These are phyloP conservation scores for Hybognathus amarus DNA, from an alignment of 2,797 vertebrate genomes.

Conservation along the genomic window DNA sequence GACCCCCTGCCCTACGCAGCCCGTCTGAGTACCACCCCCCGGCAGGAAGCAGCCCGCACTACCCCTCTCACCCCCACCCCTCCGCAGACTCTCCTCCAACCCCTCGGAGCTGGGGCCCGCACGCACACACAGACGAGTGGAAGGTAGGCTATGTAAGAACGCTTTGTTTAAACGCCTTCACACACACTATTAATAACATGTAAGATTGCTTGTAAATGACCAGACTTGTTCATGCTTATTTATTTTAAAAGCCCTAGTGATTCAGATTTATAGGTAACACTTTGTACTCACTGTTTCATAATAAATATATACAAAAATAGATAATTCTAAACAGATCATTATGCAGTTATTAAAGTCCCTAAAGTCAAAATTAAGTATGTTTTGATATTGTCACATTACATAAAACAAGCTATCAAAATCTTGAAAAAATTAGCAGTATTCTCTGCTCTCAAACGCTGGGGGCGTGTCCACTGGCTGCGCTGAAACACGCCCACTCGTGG, in stretches of 20 bases:
- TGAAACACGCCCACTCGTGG: too few species aligned
- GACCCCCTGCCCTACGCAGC: slow-evolving; percentile 68
- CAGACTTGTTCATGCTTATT: neutral
- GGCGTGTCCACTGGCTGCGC: too few species aligned
- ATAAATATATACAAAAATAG: neutral
- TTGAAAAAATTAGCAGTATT: too few species aligned
- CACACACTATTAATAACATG: slow-evolving; percentile 3
- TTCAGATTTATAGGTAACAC: neutral
- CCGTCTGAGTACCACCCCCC: slow-evolving; percentile 73
- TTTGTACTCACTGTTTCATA: neutral
- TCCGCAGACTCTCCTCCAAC: slow-evolving; percentile 79
- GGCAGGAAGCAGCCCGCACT: slow-evolving; percentile 77
- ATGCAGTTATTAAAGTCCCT: neutral
- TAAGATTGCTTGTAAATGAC: neutral
- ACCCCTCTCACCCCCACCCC: slow-evolving; percentile 73
- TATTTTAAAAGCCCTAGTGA: neutral
- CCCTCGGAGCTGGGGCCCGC: slow-evolving; percentile 77
- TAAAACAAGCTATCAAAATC: too few species aligned
- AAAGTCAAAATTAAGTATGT: too few species aligned
- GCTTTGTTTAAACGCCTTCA: slow-evolving; percentile 38
- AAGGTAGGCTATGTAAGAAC: slow-evolving; percentile 80
- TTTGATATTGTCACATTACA: too few species aligned
- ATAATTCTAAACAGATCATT: neutral
- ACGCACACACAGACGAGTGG: slow-evolving; percentile 82
- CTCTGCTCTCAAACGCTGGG: too few species aligned